Evolutionary conservation across 2,113 vertebrate species (phyloP), one percentile per base, ranked within the genome.

Genomic region (Bos taurus): DNA sequence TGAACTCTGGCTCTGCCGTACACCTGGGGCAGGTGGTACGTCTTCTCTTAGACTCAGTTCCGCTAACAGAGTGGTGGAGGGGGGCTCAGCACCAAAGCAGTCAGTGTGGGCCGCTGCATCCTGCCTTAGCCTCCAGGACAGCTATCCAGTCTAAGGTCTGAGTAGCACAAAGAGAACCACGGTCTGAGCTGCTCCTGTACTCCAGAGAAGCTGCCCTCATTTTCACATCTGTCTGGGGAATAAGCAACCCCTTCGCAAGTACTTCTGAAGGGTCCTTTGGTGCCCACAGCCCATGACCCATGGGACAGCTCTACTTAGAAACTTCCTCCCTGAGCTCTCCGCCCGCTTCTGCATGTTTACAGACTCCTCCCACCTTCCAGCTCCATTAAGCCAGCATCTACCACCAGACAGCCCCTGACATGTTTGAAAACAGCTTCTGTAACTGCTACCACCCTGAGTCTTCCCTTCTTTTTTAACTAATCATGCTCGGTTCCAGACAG

Each of bases 291-390:
- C 80, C 48, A n/a, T 48, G 48, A 50, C 19, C 11, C 50, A 52
- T 5, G 30, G 48, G 19, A 54, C 48, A 52, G 30, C 30, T n/a
- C 48, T 82, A n/a, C 80, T 54, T 82, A 82, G 48, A 23, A n/a
- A 82, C 48, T 52, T 54, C 48, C 50, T 82, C 17, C 80, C 30
- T n/a, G 50, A 82, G 30, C 23, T 21, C 30, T 82, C 50, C 16
- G 26, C 30, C 17, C 2, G 1, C 30, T 54, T 82, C 80, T 23
- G 11, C 0, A 0, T 82, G 3, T 54, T 11, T n/a, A 23, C 30
- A 54, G 48, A 33, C 10, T 82, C 30, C 11, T 82, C 6, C 80
- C 80, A 82, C 11, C 30, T 82, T n/a, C 56, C 78, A 50, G 28
- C 26, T 90, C 80, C 77, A 92, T 43, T 50, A 40, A 30, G 13